phyloP scores from a whole-genome alignment of 2,888 invertebrate species.

The Agonopterix heracliana region DNA sequence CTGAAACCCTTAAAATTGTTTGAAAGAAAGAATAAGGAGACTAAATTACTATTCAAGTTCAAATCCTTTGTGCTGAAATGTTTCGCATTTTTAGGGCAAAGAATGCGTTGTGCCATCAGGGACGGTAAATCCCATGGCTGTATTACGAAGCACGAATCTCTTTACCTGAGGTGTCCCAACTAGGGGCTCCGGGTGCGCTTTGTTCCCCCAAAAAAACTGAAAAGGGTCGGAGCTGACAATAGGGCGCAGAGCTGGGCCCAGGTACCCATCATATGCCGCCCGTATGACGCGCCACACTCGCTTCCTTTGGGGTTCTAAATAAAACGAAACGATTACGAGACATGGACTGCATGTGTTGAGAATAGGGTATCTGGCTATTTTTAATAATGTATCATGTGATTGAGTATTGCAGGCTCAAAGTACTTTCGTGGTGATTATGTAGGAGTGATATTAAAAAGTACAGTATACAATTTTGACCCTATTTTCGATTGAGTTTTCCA shows the following conservation, averaged over 20 bases:
- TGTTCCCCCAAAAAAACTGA: slow-evolving; percentile 62
- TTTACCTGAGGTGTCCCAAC: slow-evolving; percentile 55
- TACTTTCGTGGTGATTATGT: too few species aligned
- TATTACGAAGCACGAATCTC: slow-evolving; percentile 40
- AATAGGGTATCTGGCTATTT: too few species aligned
- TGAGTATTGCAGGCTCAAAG: too few species aligned
- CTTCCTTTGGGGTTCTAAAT: background rate
- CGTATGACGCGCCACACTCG: slow-evolving; percentile 24
- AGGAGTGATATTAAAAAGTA: too few species aligned
- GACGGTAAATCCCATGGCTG: slow-evolving; percentile 48
- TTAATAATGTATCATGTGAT: too few species aligned
- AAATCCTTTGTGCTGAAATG: slow-evolving; percentile 5
- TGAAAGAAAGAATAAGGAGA: too few species aligned
- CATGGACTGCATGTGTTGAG: background rate
- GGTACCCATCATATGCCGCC: slow-evolving; percentile 26
- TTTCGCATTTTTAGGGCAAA: slow-evolving; percentile 27
- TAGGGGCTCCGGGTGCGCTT: slow-evolving; percentile 53
- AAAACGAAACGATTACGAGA: slow-evolving; percentile 1
- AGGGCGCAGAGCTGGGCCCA: slow-evolving; percentile 24
- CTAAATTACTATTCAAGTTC: too few species aligned
- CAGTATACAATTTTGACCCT: slow-evolving; percentile 2
- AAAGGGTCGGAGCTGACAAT: slow-evolving; percentile 64
- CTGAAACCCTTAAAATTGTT: too few species aligned
- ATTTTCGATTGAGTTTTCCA: slow-evolving; percentile 21
- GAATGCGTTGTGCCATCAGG: slow-evolving; percentile 37